phyloP scores from a whole-genome alignment of 2,797 vertebrate genomes.

The Sebastiscus tertius region DNA sequence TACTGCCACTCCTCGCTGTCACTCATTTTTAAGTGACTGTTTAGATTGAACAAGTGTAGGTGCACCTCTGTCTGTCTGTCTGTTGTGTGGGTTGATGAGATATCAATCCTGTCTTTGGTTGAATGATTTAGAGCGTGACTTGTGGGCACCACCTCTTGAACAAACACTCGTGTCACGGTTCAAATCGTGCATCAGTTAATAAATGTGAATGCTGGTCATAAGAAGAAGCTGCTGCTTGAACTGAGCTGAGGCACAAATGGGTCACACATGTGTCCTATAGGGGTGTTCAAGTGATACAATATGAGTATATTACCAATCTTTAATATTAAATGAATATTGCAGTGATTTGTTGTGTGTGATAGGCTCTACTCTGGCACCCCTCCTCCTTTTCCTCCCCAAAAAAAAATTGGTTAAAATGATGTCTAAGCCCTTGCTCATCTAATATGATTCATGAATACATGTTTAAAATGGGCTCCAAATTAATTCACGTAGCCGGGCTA shows the following conservation, averaged over 20 bases:
- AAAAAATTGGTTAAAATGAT: constrained; percentile 12
- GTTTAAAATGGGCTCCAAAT: constrained; percentile 46
- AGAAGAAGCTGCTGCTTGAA: constrained; percentile 44
- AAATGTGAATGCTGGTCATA: constrained; percentile 62
- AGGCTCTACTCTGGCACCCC: neutral
- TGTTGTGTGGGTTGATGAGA: neutral
- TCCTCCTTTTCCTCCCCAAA: neutral
- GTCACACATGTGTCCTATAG: constrained; percentile 9
- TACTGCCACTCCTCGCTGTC: constrained; percentile 11
- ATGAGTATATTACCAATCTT: rapidly evolving
- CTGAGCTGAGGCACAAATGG: constrained; percentile 29
- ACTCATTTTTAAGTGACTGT: neutral
- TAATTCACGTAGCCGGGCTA: constrained; percentile 22
- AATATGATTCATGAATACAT: constrained; percentile 47
- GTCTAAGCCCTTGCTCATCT: constrained; percentile 31
- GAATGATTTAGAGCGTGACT: constrained; percentile 45
- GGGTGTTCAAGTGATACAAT: neutral
- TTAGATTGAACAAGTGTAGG: constrained; percentile 1
- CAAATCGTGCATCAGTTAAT: constrained; percentile 60
- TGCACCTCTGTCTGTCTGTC: neutral
- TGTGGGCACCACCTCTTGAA: constrained; percentile 62
- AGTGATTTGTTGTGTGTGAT: neutral
- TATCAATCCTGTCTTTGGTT: constrained; percentile 14
- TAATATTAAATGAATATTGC: constrained; percentile 5
- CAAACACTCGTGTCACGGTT: constrained; percentile 67